Conservation (phyloP, 2,113 vertebrate genomes). For the Progne subis region DNA sequence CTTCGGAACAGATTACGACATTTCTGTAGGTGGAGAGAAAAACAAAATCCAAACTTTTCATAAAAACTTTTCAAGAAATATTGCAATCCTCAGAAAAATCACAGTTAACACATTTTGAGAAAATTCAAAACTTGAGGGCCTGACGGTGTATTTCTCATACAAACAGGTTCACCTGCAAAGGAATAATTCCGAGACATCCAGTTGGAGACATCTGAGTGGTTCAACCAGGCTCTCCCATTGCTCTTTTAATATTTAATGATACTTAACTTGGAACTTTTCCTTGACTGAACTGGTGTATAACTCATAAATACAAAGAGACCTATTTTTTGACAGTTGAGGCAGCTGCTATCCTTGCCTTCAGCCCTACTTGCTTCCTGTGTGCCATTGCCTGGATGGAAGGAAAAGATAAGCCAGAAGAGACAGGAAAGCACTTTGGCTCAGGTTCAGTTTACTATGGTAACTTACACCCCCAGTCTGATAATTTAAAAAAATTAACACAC, state of each 20-base stretch:
- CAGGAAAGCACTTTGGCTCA: background rate
- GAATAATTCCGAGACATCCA: background rate
- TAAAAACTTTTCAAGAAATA: background rate
- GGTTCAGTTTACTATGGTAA: background rate
- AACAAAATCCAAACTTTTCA: background rate
- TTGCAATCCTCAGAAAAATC: background rate
- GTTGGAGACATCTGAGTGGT: background rate
- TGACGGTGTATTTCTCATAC: background rate
- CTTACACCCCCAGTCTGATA: background rate
- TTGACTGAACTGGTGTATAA: background rate
- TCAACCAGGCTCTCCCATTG: background rate
- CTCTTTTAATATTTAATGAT: background rate
- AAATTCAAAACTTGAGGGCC: background rate
- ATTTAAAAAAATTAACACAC: background rate
- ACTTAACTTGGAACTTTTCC: background rate
- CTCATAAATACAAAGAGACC: background rate
- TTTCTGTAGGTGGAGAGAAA: background rate
- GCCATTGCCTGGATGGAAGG: background rate
- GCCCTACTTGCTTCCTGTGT: background rate
- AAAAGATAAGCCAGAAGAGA: background rate
- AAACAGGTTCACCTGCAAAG: background rate
- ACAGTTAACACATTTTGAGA: background rate
- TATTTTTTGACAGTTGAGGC: background rate
- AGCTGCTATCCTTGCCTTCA: background rate
- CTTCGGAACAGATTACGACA: background rate